Evolutionary conservation across 2,888 invertebrate genomes (phyloP).

Genomic region (Conchocele bisecta): DNA sequence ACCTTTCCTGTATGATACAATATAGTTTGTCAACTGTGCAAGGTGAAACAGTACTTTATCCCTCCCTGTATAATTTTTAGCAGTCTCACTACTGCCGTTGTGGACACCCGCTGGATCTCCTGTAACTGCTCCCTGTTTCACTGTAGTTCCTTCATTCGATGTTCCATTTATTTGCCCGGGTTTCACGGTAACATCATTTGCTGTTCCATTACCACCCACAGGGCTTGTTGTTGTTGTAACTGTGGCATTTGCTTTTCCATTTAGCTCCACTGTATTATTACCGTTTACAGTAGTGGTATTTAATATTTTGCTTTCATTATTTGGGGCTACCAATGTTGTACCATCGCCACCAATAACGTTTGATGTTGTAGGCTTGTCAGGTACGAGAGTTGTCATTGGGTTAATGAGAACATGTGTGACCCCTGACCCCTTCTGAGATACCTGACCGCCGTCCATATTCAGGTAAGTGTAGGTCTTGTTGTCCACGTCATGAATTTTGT

Average conservation of each 20-base stretch:
- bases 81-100: background rate
- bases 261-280: background rate
- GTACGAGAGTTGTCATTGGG: background rate
- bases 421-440: background rate
- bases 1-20: constrained; percentile 29
- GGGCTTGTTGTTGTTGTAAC: background rate
- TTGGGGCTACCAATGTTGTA: no score
- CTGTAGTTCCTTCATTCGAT: no score
- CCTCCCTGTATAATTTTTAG: constrained; percentile 30
- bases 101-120: background rate
- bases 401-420: background rate
- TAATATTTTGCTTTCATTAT: background rate
- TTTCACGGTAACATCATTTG: no score
- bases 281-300: background rate
- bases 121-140: no score
- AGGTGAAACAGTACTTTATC: constrained; percentile 48
- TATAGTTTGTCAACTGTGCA: constrained; percentile 43
- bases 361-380: background rate
- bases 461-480: background rate
- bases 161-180: no score
- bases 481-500: constrained; percentile 26
- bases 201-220: background rate
- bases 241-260: background rate
- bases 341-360: no score
- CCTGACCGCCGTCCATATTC: background rate